These are phyloP conservation scores for Shargacucullia verbasci DNA, from an alignment of 2,888 invertebrate species.

Conservation along the genomic window DNA sequence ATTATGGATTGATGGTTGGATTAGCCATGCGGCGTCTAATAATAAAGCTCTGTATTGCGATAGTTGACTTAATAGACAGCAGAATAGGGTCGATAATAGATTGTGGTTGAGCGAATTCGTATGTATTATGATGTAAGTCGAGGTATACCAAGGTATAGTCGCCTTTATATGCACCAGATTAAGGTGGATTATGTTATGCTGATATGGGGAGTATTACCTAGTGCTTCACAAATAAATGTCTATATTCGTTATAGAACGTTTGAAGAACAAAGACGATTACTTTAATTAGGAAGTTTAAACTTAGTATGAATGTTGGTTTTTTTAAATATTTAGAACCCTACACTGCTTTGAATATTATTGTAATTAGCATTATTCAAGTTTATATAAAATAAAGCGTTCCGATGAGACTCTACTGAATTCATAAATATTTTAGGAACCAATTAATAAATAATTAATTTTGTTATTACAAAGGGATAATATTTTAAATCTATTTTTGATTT, in stretches of 20 bases:
- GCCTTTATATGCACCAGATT: neutral
- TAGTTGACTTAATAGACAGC: conserved; percentile 28
- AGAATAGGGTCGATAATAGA: conserved; percentile 22
- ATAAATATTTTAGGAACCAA: conserved; percentile 26
- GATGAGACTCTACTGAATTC: conserved; percentile 19
- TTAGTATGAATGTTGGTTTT: conserved; percentile 15
- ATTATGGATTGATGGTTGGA: conserved; percentile 38
- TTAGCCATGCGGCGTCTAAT: conserved; percentile 11
- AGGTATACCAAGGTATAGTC: neutral
- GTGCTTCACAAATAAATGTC: neutral
- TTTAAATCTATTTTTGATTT: too few species aligned
- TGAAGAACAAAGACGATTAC: neutral
- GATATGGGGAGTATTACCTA: neutral
- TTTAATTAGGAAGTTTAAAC: neutral
- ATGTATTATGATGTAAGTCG: conserved; percentile 4
- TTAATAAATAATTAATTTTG: neutral
- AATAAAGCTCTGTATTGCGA: conserved; percentile 14
- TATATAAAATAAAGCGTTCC: conserved; percentile 13
- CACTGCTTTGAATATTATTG: conserved; percentile 35
- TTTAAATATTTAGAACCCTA: conserved; percentile 11
- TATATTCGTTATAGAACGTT: neutral
- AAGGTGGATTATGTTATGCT: neutral
- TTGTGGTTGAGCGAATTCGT: conserved; percentile 24
- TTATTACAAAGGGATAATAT: too few species aligned
- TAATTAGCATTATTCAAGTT: conserved; percentile 17